Base-by-base conservation (phyloP, 2,113 vertebrate species). In the Myiozetetes cayanensis region DNA sequence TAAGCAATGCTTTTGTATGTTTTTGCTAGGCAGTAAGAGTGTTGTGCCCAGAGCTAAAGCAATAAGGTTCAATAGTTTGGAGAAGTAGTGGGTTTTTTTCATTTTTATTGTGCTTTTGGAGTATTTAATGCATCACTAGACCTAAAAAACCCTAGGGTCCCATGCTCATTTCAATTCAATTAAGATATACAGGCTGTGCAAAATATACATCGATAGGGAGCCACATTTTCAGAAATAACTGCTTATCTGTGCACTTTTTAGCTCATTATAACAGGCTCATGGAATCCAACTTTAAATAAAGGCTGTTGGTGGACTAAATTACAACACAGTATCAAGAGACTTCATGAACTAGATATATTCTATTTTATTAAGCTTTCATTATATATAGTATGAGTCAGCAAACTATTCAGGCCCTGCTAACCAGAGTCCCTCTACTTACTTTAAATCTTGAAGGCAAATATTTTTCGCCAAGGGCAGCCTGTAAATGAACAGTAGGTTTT, bases 301-400 rank as follows among this genome's bases (percentile, higher is more conserved):
- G 61, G 87, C 93, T 95, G 76, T 94, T 96, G 96, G 95, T 94
- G 94, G 94, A 96, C 93, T 97, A 95, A 97, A 97, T 97, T 97
- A 94, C 93, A 95, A 93, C 49, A 91, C 13, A 25, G 63, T 94
- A 93, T 80, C 95, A 78, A 90, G 93, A 96, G 93, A 87, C 82
- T 90, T 92, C 80, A 50, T 50, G 89, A 94, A 93, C 87, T 91
- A 93, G 77, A 94, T 93, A 81, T 75, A 94, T 78, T 91, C 79
- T 71, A 71, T 94, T 91, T 93, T 96, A 95, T 95, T 95, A 93
- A 82, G 70, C 24, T 88, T 95, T 95, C 68, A 70, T 88, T 89
- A 83, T 55, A 65, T 52, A 75, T 53, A 53, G 43, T 52, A 47
- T 95, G 94, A 97, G 68, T 96, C 95, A 94, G 95, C 81, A 96